Evolutionary conservation across 2,797 vertebrate genomes (phyloP).

Genomic region (Decapterus maruadsi): DNA sequence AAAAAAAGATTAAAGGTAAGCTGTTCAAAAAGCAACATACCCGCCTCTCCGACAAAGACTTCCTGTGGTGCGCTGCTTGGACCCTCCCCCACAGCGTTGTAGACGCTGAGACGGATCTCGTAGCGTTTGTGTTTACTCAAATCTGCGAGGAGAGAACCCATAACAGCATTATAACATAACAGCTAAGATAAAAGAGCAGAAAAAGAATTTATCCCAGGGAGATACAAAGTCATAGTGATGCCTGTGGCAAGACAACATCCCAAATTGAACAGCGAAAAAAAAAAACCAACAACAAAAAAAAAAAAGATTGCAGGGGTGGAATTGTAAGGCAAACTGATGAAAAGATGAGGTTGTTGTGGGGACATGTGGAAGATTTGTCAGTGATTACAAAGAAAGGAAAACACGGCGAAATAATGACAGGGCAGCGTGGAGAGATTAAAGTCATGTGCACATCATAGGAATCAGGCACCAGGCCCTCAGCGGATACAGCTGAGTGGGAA

Average conservation of each 20-base stretch:
- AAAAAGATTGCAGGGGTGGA: constrained; percentile 21
- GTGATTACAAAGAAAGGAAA: constrained; percentile 68
- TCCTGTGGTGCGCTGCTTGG: constrained; percentile 94
- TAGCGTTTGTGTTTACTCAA: constrained; percentile 96
- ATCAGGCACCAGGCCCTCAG: constrained; percentile 33
- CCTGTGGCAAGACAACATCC: constrained; percentile 61
- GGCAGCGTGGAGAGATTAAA: constrained; percentile 69
- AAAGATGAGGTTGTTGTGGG: constrained; percentile 61
- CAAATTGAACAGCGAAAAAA: constrained; percentile 33
- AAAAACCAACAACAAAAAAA: constrained; percentile 27
- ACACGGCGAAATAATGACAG: constrained; percentile 57
- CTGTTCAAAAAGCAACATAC: constrained; percentile 77
- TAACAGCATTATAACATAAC: constrained; percentile 46
- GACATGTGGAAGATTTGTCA: constrained; percentile 64
- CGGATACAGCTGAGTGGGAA: constrained; percentile 57
- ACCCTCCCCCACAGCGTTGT: constrained; percentile 94
- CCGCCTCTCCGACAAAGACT: constrained; percentile 97
- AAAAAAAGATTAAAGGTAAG: constrained; percentile 14
- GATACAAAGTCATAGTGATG: constrained; percentile 38
- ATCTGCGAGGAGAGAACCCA: constrained; percentile 82
- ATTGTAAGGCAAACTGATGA: constrained; percentile 54
- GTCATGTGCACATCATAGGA: constrained; percentile 51
- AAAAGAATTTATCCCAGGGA: constrained; percentile 50
- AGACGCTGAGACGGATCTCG: constrained; percentile 96
- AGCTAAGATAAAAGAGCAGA: constrained; percentile 61